phyloP scores from a whole-genome alignment of 2,797 vertebrate genomes.

The Melanotaenia parkinsoni region DNA sequence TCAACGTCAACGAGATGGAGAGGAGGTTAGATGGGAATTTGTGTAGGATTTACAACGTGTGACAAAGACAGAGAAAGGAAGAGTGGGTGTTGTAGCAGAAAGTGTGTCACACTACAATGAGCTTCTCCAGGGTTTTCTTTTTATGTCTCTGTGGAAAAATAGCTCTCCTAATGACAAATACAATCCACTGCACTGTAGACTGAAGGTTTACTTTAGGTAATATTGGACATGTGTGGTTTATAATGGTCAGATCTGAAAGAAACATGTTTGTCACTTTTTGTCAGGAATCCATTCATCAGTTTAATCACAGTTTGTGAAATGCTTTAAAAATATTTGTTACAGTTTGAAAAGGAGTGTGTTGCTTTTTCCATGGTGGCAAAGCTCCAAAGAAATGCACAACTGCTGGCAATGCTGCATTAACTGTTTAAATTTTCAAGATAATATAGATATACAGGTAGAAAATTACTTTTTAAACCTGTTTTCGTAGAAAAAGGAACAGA shows the following conservation, averaged over 20 bases:
- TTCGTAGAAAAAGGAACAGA: background rate
- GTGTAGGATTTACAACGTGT: constrained; percentile 27
- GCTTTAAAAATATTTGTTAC: constrained; percentile 14
- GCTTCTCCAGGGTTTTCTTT: background rate
- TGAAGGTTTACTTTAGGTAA: constrained; percentile 7
- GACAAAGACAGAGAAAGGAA: constrained; percentile 38
- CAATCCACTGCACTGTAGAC: background rate
- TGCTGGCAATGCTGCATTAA: background rate
- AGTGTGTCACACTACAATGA: constrained; percentile 19
- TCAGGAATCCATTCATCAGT: constrained; percentile 20
- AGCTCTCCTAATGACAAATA: constrained; percentile 4
- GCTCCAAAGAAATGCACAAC: background rate
- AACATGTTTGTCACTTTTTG: constrained; percentile 22
- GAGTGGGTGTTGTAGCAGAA: constrained; percentile 22
- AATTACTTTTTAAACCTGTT: background rate
- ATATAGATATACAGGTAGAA: background rate
- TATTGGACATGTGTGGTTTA: constrained; percentile 22
- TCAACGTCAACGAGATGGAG: constrained; percentile 53
- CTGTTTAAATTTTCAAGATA: background rate
- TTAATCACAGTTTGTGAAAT: constrained; percentile 26
- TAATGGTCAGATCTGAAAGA: constrained; percentile 15
- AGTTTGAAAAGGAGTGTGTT: constrained; percentile 12
- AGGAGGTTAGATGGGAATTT: constrained; percentile 28
- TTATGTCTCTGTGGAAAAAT: constrained; percentile 17
- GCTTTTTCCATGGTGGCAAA: background rate